Conservation (phyloP, 2,888 invertebrate genomes). For the Euproctis similis region DNA sequence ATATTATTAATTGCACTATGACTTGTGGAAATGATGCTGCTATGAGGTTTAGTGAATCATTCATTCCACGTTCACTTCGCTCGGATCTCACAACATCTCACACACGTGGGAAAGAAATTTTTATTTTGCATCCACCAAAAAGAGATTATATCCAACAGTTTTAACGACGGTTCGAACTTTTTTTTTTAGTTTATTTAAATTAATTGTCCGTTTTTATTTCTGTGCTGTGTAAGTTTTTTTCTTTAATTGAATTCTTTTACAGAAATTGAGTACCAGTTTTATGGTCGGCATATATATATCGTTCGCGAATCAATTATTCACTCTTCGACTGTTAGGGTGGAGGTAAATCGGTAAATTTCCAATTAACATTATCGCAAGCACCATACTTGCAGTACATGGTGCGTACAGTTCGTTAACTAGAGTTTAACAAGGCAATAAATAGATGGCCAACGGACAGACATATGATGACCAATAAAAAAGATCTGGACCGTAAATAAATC, state of each 20-base stretch:
- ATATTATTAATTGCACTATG: conserved; percentile 77
- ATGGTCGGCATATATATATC: conserved; percentile 43
- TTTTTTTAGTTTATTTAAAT: conserved; percentile 30
- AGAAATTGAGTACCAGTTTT: conserved; percentile 34
- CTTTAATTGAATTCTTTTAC: conserved; percentile 36
- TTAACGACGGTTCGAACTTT: too few relatives aligned
- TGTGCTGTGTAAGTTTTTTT: conserved; percentile 27
- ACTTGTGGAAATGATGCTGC: conserved; percentile 73
- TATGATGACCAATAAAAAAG: conserved; percentile 67
- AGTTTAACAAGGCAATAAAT: conserved; percentile 74
- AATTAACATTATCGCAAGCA: conserved; percentile 57
- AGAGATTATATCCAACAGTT: too few relatives aligned
- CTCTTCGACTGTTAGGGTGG: too few relatives aligned
- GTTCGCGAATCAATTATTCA: conserved; percentile 60
- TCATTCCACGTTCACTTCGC: conserved; percentile 47
- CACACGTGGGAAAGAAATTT: too few relatives aligned
- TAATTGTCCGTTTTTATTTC: conserved; percentile 29
- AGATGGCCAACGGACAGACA: conserved; percentile 52
- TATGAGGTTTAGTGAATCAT: conserved; percentile 74
- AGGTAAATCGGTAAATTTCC: conserved; percentile 60
- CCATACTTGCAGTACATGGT: conserved; percentile 44
- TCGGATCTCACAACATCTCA: conserved; percentile 60
- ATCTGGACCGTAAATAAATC: conserved; percentile 70
- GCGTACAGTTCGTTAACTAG: conserved; percentile 67
- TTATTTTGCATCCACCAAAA: too few relatives aligned